Evolutionary conservation across 2,888 invertebrate species (phyloP), one percentile per base, ranked within the genome.

Genomic region (Tipula confusa): DNA sequence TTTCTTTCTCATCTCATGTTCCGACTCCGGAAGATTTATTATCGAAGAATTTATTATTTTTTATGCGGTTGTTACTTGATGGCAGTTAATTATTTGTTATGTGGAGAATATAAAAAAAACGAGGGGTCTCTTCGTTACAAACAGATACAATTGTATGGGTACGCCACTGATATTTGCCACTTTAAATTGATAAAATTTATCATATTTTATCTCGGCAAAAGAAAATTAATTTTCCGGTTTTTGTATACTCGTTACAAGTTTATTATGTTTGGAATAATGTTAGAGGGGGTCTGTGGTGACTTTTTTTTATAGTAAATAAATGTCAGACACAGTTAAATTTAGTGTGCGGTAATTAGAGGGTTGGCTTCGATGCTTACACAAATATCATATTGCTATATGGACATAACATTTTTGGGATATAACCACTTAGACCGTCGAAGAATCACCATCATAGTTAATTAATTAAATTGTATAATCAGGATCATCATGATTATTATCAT

Each of bases 171-270:
- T 64, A 64, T 64, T 64, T 64, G 64, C 64, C 24, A 64, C 64
- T 64, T 64, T 64, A 64, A 64, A 64, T 64, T 64, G 64, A 64
- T 64, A 64, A 64, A 64, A 64, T 64, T 64, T 64, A 64, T 64
- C 64, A 64, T 64, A 64, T 64, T 64, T 64, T 64, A 64, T 18
- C 64, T 24, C 24, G 18, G 24, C 9, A 64, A 24, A 64, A 24
- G 64, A 64, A 64, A 64, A 64, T 64, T 64, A 64, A 24, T 64
- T 64, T 64, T 64, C 24, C 24, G n/a, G n/a, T n/a, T n/a, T n/a
- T n/a, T n/a, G n/a, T n/a, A n/a, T n/a, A n/a, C 64, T 64, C 24
- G 64, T 64, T 64, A 24, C 9, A 24, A 24, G 24, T 64, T 64
- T 64, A 64, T 64, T 64, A 9, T 24, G 18, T 24, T 64, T 64